Conservation (phyloP, 1,140 invertebrate genomes). For the Plodia interpunctella region DNA sequence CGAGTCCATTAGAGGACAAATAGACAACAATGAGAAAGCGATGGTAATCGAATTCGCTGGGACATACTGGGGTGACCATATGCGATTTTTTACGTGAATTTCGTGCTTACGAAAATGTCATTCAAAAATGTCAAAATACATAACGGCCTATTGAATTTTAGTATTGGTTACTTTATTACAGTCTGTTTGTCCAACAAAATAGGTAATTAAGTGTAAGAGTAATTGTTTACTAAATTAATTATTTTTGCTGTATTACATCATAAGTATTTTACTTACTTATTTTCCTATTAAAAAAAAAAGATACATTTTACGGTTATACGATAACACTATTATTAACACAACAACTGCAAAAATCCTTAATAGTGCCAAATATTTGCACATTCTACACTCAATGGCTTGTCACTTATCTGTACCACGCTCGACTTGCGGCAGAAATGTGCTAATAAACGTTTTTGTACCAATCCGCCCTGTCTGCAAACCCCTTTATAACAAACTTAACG, state of each 20-base stretch:
- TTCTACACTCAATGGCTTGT: slow-evolving; percentile 48
- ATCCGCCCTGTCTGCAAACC: slow-evolving; percentile 24
- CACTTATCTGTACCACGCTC: slow-evolving; percentile 53
- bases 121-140: no score
- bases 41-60: slow-evolving; percentile 49
- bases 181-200: no score
- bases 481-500: slow-evolving; percentile 13
- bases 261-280: no score
- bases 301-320: no score
- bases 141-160: no score
- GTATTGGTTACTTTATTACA: no score
- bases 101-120: no score
- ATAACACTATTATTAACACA: no score
- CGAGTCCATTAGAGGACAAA: slow-evolving; percentile 39
- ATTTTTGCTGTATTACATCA: no score
- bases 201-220: no score
- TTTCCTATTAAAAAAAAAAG: neutral
- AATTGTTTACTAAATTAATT: no score
- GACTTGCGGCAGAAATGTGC: slow-evolving; percentile 47
- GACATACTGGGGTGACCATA: slow-evolving; percentile 33
- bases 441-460: slow-evolving; percentile 60
- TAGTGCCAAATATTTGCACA: slow-evolving; percentile 17
- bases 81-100: no score
- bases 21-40: slow-evolving; percentile 39
- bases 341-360: neutral